Conservation (phyloP, 2,797 vertebrate genomes). For the Hypotaenidia okinawae region DNA sequence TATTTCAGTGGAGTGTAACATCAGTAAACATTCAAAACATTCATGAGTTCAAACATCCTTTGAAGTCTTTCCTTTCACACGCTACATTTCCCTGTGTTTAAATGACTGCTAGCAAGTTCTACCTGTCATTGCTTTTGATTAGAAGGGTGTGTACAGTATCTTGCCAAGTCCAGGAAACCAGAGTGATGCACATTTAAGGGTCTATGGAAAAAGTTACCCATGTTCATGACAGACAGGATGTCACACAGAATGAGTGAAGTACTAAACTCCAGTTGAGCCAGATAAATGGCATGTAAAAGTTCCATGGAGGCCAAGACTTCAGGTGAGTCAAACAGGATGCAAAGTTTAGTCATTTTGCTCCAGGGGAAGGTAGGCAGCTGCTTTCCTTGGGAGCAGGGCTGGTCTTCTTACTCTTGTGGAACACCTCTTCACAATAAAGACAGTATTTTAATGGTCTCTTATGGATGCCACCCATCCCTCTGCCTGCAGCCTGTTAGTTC, state of each 20-base stretch:
- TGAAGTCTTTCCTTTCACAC: constrained; percentile 14
- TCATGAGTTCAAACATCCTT: not conserved
- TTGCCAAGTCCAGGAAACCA: not conserved
- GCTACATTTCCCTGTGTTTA: not conserved
- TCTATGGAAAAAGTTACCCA: not conserved
- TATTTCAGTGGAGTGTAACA: not conserved
- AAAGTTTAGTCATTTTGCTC: not conserved
- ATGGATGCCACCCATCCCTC: not conserved
- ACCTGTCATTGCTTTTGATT: not conserved
- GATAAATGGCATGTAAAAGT: not conserved
- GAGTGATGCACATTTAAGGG: not conserved
- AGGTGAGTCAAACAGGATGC: not conserved
- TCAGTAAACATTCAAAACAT: not conserved
- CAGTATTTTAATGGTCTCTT: not conserved
- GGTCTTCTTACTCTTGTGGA: not conserved
- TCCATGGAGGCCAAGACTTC: not conserved
- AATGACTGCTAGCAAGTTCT: not conserved
- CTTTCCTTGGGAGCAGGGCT: not conserved
- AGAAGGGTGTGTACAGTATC: not conserved
- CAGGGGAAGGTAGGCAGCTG: not conserved
- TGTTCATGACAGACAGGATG: not conserved
- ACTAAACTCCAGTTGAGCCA: not conserved
- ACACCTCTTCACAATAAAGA: not conserved
- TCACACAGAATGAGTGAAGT: not conserved
- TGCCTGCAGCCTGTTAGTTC: not conserved